A percentile compares a stretch with the other conserved stretches of the same genome.
phyloP scores from a whole-genome alignment of 2,888 invertebrate species.

The Ornithoptera alexandrae region DNA sequence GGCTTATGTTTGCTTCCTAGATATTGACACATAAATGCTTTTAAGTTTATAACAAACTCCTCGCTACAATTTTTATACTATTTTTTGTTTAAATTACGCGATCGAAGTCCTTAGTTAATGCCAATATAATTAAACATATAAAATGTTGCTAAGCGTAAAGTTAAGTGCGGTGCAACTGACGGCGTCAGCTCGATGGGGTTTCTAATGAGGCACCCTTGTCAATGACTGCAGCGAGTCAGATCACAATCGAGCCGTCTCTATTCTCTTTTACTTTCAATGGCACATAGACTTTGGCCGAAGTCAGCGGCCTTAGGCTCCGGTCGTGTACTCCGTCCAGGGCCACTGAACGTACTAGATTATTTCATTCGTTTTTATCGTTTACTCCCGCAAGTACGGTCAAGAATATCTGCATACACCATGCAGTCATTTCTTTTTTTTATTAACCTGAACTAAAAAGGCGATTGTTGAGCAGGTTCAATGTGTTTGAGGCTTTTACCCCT shows the following conservation, averaged over 20 bases:
- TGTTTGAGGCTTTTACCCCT: slow-evolving; percentile 70
- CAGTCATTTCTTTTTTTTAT: slow-evolving; percentile 70
- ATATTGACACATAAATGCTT: slow-evolving; percentile 18
- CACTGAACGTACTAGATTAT: slow-evolving; percentile 64
- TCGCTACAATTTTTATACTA: slow-evolving; percentile 1
- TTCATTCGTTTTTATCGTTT: slow-evolving; percentile 62
- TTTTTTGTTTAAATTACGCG: slow-evolving; percentile 18
- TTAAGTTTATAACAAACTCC: slow-evolving; percentile 14
- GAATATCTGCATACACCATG: slow-evolving; percentile 64
- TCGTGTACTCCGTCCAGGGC: slow-evolving; percentile 50
- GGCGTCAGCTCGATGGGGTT: slow-evolving; percentile 41
- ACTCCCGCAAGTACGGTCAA: slow-evolving; percentile 46
- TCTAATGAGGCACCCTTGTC: slow-evolving; percentile 58
- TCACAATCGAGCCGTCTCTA: slow-evolving; percentile 47
- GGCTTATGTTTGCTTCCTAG: slow-evolving; percentile 34
- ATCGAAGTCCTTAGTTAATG: slow-evolving; percentile 1
- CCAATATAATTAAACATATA: slow-evolving; percentile 3
- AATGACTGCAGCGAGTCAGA: slow-evolving; percentile 49
- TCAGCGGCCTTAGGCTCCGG: slow-evolving; percentile 43
- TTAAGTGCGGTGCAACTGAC: slow-evolving; percentile 29
- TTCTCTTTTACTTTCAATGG: slow-evolving; percentile 56
- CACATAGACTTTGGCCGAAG: slow-evolving; percentile 42
- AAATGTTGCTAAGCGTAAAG: slow-evolving; percentile 48
- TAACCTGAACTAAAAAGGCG: slow-evolving; percentile 68
- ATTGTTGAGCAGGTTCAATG: slow-evolving; percentile 66